These are phyloP conservation scores for Chaetodon auriga DNA, from an alignment of 2,113 vertebrate species.

Conservation along the genomic window DNA sequence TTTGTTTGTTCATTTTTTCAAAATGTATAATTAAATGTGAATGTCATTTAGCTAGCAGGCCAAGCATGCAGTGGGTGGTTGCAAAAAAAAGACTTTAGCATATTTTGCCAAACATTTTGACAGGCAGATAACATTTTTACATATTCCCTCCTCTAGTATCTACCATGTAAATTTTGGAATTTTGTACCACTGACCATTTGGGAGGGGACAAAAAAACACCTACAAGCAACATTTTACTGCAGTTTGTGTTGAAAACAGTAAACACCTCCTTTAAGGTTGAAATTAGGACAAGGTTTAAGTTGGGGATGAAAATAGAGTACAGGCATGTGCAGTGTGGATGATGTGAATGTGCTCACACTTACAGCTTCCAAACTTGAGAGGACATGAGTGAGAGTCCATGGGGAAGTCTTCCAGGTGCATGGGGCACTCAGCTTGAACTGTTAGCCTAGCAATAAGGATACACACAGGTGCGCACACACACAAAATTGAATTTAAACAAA, in stretches of 20 bases:
- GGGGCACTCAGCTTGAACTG: conserved; percentile 95
- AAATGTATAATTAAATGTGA: no score
- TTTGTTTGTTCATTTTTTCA: no score
- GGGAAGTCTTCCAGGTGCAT: conserved; percentile 97
- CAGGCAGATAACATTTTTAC: no score
- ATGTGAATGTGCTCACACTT: conserved; percentile 73
- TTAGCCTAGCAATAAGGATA: conserved; percentile 83
- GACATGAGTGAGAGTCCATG: conserved; percentile 96
- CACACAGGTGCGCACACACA: conserved; percentile 16
- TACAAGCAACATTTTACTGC: neutral
- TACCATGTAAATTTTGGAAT: no score
- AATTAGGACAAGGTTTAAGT: neutral
- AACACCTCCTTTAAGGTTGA: neutral
- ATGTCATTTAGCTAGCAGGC: no score
- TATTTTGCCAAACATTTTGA: no score
- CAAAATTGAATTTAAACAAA: neutral
- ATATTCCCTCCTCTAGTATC: no score
- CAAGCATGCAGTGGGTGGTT: no score
- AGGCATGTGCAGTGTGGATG: neutral
- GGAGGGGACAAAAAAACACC: no score
- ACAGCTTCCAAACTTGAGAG: conserved; percentile 97
- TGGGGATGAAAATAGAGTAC: neutral
- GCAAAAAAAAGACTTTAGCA: no score
- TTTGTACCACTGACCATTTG: no score
- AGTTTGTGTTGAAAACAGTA: neutral